phyloP scores from a whole-genome alignment of 2,113 vertebrate genomes.

The Pterocles burchelli region DNA sequence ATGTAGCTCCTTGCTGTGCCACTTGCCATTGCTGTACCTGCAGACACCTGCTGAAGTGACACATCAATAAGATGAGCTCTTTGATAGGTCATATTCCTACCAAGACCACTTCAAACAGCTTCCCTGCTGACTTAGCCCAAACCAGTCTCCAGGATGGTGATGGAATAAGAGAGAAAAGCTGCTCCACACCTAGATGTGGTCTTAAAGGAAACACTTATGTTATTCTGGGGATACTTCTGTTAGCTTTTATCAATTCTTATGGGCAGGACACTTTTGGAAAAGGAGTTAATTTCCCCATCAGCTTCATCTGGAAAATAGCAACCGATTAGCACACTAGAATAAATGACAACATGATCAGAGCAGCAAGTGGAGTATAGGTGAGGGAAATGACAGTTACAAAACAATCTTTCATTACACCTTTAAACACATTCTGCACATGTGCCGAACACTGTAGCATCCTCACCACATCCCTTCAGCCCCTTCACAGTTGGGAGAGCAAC shows the following conservation, averaged over 20 bases:
- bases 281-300: neutral
- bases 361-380: neutral
- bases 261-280: neutral
- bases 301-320: neutral
- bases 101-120: neutral
- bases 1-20: neutral
- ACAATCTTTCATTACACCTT: neutral
- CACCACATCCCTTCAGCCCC: rapidly evolving
- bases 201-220: neutral
- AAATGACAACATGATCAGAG: neutral
- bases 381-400: neutral
- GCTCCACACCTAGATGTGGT: neutral
- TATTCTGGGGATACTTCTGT: neutral
- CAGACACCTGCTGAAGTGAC: rapidly evolving
- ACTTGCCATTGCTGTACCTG: rapidly evolving
- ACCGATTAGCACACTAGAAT: neutral
- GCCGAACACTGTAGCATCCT: neutral
- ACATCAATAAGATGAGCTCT: neutral
- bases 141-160: neutral
- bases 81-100: neutral
- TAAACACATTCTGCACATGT: neutral
- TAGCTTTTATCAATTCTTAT: neutral
- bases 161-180: neutral
- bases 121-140: neutral
- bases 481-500: neutral